Evolutionary conservation across 2,888 invertebrate genomes (phyloP).

Genomic region (Idaea biselata): DNA sequence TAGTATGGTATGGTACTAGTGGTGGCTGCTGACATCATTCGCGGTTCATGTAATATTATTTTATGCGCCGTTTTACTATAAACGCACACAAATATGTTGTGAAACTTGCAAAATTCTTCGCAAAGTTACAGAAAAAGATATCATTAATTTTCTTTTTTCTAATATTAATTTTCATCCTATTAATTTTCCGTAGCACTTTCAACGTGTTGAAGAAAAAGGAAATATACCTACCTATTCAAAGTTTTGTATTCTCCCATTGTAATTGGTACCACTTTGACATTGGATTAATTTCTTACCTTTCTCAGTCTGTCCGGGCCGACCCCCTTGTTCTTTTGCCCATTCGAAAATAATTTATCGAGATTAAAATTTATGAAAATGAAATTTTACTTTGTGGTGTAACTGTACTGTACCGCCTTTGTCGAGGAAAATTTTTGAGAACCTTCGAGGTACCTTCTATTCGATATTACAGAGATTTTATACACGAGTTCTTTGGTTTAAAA

Average conservation of each 20-base stretch:
- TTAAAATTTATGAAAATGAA: constrained; percentile 52
- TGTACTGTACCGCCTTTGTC: constrained; percentile 37
- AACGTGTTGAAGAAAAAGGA: constrained; percentile 34
- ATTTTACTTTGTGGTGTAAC: constrained; percentile 41
- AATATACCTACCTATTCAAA: constrained; percentile 20
- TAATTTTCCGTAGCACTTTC: not conserved
- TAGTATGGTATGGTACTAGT: too few relatives aligned
- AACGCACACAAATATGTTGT: not conserved
- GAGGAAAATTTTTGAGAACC: constrained; percentile 20
- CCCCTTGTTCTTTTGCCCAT: constrained; percentile 41
- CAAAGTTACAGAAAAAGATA: not conserved
- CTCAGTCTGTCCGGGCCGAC: constrained; percentile 34
- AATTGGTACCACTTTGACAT: constrained; percentile 47
- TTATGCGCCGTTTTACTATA: too few relatives aligned
- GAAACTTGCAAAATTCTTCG: not conserved
- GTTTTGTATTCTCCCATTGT: constrained; percentile 44
- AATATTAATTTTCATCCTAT: constrained; percentile 4
- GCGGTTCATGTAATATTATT: too few relatives aligned
- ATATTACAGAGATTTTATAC: constrained; percentile 9
- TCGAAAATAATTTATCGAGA: constrained; percentile 53
- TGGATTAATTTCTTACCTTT: constrained; percentile 53
- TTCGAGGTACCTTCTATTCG: constrained; percentile 12
- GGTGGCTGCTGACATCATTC: too few relatives aligned
- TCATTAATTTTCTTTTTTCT: not conserved
- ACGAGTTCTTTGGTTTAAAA: constrained; percentile 5